phyloP scores from a whole-genome alignment of 2,888 invertebrate genomes.

The Epiblema foenella region DNA sequence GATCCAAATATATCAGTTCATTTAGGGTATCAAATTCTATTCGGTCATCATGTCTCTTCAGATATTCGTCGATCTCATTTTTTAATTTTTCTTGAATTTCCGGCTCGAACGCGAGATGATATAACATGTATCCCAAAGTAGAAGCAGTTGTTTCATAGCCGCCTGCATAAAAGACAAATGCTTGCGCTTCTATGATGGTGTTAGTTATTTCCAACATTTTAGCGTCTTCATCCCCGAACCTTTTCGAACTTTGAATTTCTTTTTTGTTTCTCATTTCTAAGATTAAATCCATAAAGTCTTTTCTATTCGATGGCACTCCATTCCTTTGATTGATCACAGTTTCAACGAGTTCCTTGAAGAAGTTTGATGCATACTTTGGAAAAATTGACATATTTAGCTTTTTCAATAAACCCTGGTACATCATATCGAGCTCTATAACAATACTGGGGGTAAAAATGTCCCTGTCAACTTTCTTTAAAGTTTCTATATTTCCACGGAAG shows the following conservation, averaged over 20 bases:
- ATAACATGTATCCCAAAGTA: conserved; percentile 60
- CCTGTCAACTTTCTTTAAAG: conserved; percentile 9
- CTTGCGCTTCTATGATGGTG: conserved; percentile 57
- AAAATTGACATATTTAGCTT: conserved; percentile 53
- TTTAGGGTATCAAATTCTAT: conserved; percentile 23
- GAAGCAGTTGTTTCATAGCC: conserved; percentile 73
- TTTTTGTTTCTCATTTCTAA: conserved; percentile 57
- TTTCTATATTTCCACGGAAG: neutral
- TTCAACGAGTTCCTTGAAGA: conserved; percentile 55
- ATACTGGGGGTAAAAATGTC: neutral
- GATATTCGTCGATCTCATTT: conserved; percentile 25
- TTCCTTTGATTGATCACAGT: conserved; percentile 56
- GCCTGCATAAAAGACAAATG: conserved; percentile 64
- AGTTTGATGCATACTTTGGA: conserved; percentile 50
- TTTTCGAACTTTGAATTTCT: conserved; percentile 45
- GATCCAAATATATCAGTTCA: conserved; percentile 12
- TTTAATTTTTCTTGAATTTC: conserved; percentile 57
- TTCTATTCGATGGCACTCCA: conserved; percentile 54
- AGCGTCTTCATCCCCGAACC: conserved; percentile 23
- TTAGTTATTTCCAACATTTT: conserved; percentile 52
- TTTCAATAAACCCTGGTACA: conserved; percentile 62
- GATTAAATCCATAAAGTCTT: conserved; percentile 66
- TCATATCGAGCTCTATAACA: conserved; percentile 50
- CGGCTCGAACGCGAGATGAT: conserved; percentile 64
- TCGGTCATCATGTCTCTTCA: neutral